Evolutionary conservation across 2,888 invertebrate genomes (phyloP).

Genomic region (Cremastinae sp.): DNA sequence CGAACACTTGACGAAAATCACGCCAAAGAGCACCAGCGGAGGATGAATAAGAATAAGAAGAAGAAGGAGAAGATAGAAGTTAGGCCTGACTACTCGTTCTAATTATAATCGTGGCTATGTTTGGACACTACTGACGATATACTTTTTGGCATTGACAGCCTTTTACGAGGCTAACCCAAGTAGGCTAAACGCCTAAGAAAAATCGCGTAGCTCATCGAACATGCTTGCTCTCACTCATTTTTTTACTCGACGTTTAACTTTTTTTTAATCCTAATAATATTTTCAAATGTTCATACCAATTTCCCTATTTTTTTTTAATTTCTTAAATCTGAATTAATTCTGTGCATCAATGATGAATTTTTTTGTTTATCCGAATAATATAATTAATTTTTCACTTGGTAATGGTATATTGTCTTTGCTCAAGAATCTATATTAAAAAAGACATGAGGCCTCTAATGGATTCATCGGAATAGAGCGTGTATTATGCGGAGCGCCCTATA

Average conservation of each 20-base stretch:
- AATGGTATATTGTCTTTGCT: no score
- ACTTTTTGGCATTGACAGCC: slow-evolving; percentile 77
- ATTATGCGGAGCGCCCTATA: no score
- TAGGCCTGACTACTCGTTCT: slow-evolving; percentile 70
- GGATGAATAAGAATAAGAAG: slow-evolving; percentile 36
- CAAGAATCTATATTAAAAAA: no score
- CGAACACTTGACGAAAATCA: slow-evolving; percentile 2
- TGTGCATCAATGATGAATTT: no score
- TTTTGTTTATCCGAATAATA: no score
- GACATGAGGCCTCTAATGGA: no score
- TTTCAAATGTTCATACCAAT: no score
- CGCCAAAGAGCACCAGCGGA: slow-evolving; percentile 20
- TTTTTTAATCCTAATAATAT: neutral
- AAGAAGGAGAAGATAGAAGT: slow-evolving; percentile 38
- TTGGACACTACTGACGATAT: slow-evolving; percentile 72
- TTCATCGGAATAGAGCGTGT: no score
- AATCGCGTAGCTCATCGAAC: slow-evolving; percentile 8
- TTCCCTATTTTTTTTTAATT: no score
- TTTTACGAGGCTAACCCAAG: slow-evolving; percentile 52
- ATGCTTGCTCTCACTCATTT: slow-evolving; percentile 1
- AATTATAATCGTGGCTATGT: slow-evolving; percentile 78
- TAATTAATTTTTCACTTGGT: no score
- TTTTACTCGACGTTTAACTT: neutral
- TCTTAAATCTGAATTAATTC: no score
- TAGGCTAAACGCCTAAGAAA: slow-evolving; percentile 50